A percentile compares a stretch with the other conserved stretches of the same genome.
These are phyloP conservation scores for Cinclus mexicanus DNA, from an alignment of 2,113 vertebrate genomes.

Conservation along the genomic window DNA sequence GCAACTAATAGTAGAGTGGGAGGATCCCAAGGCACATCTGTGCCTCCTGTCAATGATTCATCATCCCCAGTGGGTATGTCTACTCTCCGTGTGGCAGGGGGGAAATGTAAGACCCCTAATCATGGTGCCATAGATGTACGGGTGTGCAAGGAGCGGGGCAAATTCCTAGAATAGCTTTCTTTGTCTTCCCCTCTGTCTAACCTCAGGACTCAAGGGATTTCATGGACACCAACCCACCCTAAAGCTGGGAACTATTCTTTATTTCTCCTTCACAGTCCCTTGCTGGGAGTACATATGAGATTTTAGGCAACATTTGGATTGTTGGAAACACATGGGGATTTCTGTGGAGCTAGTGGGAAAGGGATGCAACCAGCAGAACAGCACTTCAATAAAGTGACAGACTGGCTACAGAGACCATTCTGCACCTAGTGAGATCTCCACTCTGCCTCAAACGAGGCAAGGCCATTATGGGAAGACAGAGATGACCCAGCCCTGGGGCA, in stretches of 20 bases:
- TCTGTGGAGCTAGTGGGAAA: background rate
- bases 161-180: background rate
- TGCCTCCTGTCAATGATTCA: background rate
- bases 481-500: background rate
- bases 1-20: background rate
- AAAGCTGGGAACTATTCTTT: background rate
- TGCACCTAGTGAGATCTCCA: background rate
- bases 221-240: background rate
- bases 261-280: background rate
- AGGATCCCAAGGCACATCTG: background rate
- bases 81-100: background rate
- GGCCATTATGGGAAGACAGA: background rate
- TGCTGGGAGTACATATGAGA: background rate
- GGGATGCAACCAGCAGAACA: background rate
- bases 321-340: background rate
- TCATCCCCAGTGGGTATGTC: background rate
- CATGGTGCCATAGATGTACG: rapidly evolving
- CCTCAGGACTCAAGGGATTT: background rate
- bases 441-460: background rate
- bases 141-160: rapidly evolving
- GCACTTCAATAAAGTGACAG: background rate
- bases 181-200: background rate
- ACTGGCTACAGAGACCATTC: background rate
- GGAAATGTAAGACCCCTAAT: background rate
- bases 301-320: background rate